These are phyloP conservation scores for Eupithecia pulchellata DNA, from an alignment of 2,888 invertebrate species.

Conservation along the genomic window DNA sequence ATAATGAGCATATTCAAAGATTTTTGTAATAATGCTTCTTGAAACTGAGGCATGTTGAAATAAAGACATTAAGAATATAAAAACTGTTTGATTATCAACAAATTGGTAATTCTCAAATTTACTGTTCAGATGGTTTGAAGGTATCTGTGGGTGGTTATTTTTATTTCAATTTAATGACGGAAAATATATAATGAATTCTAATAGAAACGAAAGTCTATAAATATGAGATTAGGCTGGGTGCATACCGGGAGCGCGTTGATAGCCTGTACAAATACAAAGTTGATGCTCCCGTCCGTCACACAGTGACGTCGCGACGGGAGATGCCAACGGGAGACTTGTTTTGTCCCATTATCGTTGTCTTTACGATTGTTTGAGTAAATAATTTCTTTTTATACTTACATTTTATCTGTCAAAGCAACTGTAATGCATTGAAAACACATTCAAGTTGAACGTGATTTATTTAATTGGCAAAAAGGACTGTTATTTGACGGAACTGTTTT, in stretches of 20 bases:
- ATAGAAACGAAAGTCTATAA: conserved; percentile 62
- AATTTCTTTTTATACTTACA: conserved; percentile 29
- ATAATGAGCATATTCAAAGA: background rate
- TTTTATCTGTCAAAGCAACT: conserved; percentile 29
- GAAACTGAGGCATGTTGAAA: background rate
- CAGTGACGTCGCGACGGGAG: conserved; percentile 44
- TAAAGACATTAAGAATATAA: background rate
- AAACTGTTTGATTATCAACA: conserved; percentile 4
- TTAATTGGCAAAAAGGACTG: background rate
- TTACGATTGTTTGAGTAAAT: conserved; percentile 41
- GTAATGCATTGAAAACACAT: conserved; percentile 16
- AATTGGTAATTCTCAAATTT: conserved; percentile 20
- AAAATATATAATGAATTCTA: conserved; percentile 52
- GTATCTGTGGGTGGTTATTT: conserved; percentile 33
- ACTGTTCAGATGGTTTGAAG: conserved; percentile 12
- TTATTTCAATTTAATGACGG: conserved; percentile 43
- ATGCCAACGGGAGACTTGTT: conserved; percentile 43
- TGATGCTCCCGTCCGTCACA: conserved; percentile 65
- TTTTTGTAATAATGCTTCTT: background rate
- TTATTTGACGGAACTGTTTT: background rate
- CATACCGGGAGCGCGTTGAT: conserved; percentile 77
- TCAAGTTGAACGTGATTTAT: conserved; percentile 9
- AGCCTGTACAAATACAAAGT: conserved; percentile 74
- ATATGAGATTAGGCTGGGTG: conserved; percentile 65
- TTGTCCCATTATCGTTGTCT: conserved; percentile 38